Conservation (phyloP, 2,888 invertebrate species). For the Hedychridium roseum region DNA sequence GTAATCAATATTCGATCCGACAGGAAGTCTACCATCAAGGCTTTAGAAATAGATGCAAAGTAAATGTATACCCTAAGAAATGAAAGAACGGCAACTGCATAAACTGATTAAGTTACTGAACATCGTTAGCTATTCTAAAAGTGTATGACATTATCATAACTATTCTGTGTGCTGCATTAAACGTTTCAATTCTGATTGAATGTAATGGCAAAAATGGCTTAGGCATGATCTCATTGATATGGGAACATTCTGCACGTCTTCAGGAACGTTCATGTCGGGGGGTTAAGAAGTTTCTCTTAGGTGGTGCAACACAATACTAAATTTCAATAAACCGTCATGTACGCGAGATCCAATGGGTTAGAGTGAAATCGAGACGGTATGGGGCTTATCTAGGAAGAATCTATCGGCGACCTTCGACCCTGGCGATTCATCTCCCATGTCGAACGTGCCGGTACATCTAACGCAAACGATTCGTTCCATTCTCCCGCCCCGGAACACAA, state of each 20-base stretch:
- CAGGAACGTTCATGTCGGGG: background rate
- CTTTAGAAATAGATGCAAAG: too few relatives aligned
- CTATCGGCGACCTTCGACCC: slow-evolving; percentile 46
- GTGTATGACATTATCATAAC: too few relatives aligned
- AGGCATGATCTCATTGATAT: background rate
- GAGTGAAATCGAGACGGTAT: slow-evolving; percentile 43
- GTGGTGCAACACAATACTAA: slow-evolving; percentile 33
- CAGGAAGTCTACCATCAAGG: too few relatives aligned
- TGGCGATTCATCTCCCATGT: slow-evolving; percentile 41
- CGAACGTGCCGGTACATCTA: slow-evolving; percentile 37
- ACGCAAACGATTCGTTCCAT: slow-evolving; percentile 29
- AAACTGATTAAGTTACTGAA: too few relatives aligned
- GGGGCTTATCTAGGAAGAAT: slow-evolving; percentile 38
- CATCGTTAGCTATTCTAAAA: too few relatives aligned
- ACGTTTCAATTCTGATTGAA: too few relatives aligned
- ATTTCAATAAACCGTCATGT: slow-evolving; percentile 26
- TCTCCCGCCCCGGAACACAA: slow-evolving; percentile 11
- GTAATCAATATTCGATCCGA: too few relatives aligned
- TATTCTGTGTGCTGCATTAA: too few relatives aligned
- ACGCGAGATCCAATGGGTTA: slow-evolving; percentile 19
- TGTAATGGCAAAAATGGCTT: too few relatives aligned
- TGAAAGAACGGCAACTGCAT: too few relatives aligned
- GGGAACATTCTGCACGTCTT: background rate
- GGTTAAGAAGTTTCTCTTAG: too few relatives aligned
- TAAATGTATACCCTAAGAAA: too few relatives aligned